These are phyloP conservation scores for Andinoacara biseriatus DNA, from an alignment of 2,113 vertebrate genomes.

Conservation along the genomic window DNA sequence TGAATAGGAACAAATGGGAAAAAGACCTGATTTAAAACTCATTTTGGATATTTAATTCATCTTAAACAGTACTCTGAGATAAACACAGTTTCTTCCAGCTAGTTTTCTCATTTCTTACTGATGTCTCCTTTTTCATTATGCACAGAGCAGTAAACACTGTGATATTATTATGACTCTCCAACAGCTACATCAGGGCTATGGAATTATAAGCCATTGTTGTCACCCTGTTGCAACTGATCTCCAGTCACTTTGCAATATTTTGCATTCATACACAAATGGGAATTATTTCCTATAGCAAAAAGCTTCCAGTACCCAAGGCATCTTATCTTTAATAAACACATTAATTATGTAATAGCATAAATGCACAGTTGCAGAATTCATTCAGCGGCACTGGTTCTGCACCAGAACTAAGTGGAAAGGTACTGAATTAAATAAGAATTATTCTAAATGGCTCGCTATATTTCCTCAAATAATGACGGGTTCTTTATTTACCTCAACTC, in stretches of 20 bases:
- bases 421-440: slow-evolving; percentile 15
- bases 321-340: slow-evolving; percentile 72
- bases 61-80: slow-evolving; percentile 32
- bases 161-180: slow-evolving; percentile 48
- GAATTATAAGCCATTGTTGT: slow-evolving; percentile 62
- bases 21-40: slow-evolving; percentile 44
- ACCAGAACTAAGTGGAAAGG: slow-evolving; percentile 6
- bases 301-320: slow-evolving; percentile 42
- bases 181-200: slow-evolving; percentile 35
- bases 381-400: slow-evolving; percentile 34
- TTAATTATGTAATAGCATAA: slow-evolving; percentile 67
- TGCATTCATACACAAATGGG: slow-evolving; percentile 66
- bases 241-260: slow-evolving; percentile 54
- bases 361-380: slow-evolving; percentile 50
- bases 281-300: slow-evolving; percentile 61
- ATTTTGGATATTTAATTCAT: slow-evolving; percentile 44
- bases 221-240: slow-evolving; percentile 55
- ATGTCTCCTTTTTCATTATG: slow-evolving; percentile 35
- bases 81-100: slow-evolving; percentile 28
- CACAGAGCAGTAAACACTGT: slow-evolving; percentile 47
- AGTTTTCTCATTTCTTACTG: slow-evolving; percentile 31
- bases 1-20: slow-evolving; percentile 6
- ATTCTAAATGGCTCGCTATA: not conserved
- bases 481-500: not conserved
- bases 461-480: not conserved